Evolutionary conservation across 2,797 vertebrate genomes (phyloP).

Genomic region (Pithecia hirsuta): DNA sequence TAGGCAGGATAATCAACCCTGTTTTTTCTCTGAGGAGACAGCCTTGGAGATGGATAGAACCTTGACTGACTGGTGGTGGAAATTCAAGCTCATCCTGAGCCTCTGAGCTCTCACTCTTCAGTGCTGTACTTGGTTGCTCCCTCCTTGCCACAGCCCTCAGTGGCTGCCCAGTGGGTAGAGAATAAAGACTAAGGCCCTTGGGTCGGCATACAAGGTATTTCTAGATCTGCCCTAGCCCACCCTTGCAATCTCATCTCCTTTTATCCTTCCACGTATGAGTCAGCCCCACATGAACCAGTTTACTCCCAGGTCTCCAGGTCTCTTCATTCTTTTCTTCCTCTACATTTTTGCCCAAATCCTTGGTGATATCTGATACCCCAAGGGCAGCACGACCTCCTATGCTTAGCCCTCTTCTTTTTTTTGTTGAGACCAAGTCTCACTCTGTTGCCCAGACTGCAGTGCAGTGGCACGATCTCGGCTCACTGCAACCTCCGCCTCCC

Average conservation of each 20-base stretch:
- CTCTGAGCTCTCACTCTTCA: not conserved
- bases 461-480: not conserved
- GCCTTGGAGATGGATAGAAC: not conserved
- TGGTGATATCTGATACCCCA: not conserved
- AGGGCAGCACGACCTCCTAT: too few species aligned
- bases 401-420: not conserved
- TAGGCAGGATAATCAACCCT: not conserved
- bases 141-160: accelerated
- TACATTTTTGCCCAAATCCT: not conserved
- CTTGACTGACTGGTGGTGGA: not conserved
- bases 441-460: not conserved
- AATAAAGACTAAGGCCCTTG: not conserved
- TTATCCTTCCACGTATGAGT: not conserved
- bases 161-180: accelerated
- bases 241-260: not conserved
- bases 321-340: not conserved
- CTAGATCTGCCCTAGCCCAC: not conserved
- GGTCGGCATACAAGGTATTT: not conserved
- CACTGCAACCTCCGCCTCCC: not conserved
- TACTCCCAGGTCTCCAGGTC: not conserved
- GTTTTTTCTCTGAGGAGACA: not conserved
- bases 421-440: not conserved
- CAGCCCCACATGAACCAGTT: not conserved
- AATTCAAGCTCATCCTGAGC: not conserved
- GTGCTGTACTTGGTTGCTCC: accelerated